Base-by-base conservation (phyloP, 2,797 vertebrate species). In the Onychomys leucogaster region DNA sequence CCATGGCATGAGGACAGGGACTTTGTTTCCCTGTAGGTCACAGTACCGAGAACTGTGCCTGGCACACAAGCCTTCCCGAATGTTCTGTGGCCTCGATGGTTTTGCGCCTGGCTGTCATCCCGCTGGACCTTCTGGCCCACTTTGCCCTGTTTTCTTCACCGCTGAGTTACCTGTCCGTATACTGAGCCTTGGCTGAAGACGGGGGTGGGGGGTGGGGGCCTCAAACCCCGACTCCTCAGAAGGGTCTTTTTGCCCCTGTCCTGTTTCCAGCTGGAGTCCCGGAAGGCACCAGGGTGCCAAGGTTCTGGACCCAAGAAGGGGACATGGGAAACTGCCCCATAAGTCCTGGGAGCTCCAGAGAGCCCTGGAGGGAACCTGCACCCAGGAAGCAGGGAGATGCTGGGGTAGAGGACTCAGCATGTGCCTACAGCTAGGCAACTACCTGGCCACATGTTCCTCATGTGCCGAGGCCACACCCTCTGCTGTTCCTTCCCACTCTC, bases 101-200 rank as follows among this genome's bases (percentile, higher is more conserved):
- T 27, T 5, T 0, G 17, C 8, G 0, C 19, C 29, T 49, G 69
- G 0, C 49, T 41, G 23, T 21, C 37, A 43, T 14, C 16, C 52
- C 25, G 27, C 32, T 2, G 37, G n/a, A 37, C 7, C 29, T 77
- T 17, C 6, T 25, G 13, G 17, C 12, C 76, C n/a, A 2, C 61
- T 46, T 6, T 25, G 4, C 14, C 12, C n/a, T 10, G 23, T 91
- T 46, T 63, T 37, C 91, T 73, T 83, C 85, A 3, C 6, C 59
- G 11, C 69, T 46, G 65, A 2, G 57, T 73, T 84, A 89, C n/a
- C 84, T 91, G 49, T 71, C 75, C 86, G 43, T 43, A 71, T 27
- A 49, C 49, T 34, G 67, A 92, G 19, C 37, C 80, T 80, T 49
- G 29, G 83, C 52, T 82, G 65, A 49, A 94, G 95, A 92, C 8